Base-by-base conservation (phyloP, 2,888 invertebrate genomes). In the Bedellia somnulentella region DNA sequence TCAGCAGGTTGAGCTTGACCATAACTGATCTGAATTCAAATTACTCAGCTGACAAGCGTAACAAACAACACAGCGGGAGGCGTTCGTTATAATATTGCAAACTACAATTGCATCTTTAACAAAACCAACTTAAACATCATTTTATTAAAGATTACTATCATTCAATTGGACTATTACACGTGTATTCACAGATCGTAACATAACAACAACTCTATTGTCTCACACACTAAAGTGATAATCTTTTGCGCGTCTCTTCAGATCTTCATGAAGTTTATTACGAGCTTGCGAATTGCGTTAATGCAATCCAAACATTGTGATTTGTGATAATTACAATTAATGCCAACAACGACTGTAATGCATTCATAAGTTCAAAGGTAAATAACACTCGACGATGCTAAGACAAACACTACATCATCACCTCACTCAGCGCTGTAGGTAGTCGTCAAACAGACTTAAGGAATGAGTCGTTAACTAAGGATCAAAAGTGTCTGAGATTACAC, bases 401-500 rank as follows among this genome's bases (percentile, higher is more conserved):
- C n/a, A n/a, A n/a, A 21, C 21, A n/a, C 21, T 21, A 21, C 8
- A n/a, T 21, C 9, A 21, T n/a, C 2, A 3, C 21, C n/a, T 8
- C 3, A 10, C 8, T 21, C 3, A 24, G 6, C 6, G 12, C 24
- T 24, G 24, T 11, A 24, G 24, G 10, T 9, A 24, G 24, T 11
- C 24, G 12, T 9, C 24, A 11, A 24, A 24, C 24, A 12, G 24
- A 11, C n/a, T n/a, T n/a, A n/a, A 22, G 22, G 14, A 22, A 17
- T 16, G 12, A 52, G 46, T 53, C 38, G 49, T 53, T 53, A 59
- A 63, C 55, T 52, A 51, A 57, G 56, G 52, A 61, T 63, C 52
- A 60, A 61, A 63, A 59, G 54, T 58, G 46, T 52, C 46, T 42
- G 44, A 45, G 52, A 58, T 61, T 54, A 62, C 57, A 60, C 56